phyloP scores from a whole-genome alignment of 2,113 vertebrate genomes.

The Hypanus sabinus region DNA sequence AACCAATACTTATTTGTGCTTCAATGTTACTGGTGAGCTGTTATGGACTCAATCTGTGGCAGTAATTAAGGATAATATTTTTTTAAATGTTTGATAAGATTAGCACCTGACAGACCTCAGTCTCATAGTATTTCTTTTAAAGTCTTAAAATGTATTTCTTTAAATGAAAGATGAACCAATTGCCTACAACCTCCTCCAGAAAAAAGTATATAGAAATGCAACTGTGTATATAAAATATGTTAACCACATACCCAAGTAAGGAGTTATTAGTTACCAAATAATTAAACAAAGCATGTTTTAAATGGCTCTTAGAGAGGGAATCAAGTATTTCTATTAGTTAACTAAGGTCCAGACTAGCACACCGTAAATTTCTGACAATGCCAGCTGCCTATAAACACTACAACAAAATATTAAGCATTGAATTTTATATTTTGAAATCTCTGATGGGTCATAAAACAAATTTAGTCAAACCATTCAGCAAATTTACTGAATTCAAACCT shows the following conservation, averaged over 20 bases:
- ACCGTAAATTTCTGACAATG: neutral
- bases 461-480: neutral
- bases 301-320: neutral
- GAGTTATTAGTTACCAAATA: neutral
- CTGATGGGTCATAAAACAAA: neutral
- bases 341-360: neutral
- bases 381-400: neutral
- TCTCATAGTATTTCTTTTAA: neutral
- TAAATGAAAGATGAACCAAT: neutral
- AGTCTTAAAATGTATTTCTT: neutral
- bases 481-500: neutral
- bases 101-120: neutral
- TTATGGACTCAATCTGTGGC: neutral
- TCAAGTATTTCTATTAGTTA: neutral
- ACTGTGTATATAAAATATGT: neutral
- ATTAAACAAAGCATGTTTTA: neutral
- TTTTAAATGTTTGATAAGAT: neutral
- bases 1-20: too few relatives aligned
- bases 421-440: neutral
- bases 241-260: neutral
- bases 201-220: neutral
- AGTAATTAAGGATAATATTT: neutral
- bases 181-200: neutral
- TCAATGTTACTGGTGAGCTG: neutral
- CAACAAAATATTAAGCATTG: neutral